Base-by-base conservation (phyloP, 1,140 invertebrate species). In the Cydia strobilella region DNA sequence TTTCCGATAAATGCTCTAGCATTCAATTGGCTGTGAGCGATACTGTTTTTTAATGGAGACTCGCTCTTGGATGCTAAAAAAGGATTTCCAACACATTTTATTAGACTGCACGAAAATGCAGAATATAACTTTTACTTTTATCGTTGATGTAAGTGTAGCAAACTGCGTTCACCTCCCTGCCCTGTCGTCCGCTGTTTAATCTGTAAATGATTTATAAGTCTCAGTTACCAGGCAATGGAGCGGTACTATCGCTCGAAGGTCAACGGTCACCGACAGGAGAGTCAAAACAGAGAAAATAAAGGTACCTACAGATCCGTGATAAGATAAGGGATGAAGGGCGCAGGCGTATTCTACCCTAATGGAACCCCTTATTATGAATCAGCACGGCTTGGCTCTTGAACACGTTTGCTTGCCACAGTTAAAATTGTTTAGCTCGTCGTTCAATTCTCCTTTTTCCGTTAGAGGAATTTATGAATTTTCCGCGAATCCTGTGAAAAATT, bases 371-470 rank as follows among this genome's bases (percentile, higher is more conserved):
- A 86, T 89, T 87, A 89, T 87, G 86, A 80, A 79, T 77, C 75
- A 78, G 81, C 87, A 87, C 87, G 86, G 45, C 74, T 77, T 76
- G 86, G 74, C 79, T 84, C 87, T 89, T 87, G 80, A 87, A 87
- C 87, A 89, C 87, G 87, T 86, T 78, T 83, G 82, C 81, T 81
- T 79, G 75, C 80, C 78, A 78, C 80, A 75, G 79, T 81, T 77
- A 78, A 84, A 71, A 79, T 82, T 80, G 78, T 81, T 81, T 76
- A 72, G 66, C 71, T 75, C 78, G 80, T 82, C 78, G 69, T 78
- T 77, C 72, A 76, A 76, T 81, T 80, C 75, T 42, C 63, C 65
- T 35, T 69, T 69, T 69, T 39, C 65, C 65, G 27, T 69, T 69
- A 69, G n/a, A 69, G 35, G 65, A 69, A 69, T 69, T 66, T 69